Percentiles rank a stretch among this genome's conserved stretches.
These are phyloP conservation scores for Prionailurus viverrinus DNA, from an alignment of 2,113 vertebrate genomes.

Conservation along the genomic window DNA sequence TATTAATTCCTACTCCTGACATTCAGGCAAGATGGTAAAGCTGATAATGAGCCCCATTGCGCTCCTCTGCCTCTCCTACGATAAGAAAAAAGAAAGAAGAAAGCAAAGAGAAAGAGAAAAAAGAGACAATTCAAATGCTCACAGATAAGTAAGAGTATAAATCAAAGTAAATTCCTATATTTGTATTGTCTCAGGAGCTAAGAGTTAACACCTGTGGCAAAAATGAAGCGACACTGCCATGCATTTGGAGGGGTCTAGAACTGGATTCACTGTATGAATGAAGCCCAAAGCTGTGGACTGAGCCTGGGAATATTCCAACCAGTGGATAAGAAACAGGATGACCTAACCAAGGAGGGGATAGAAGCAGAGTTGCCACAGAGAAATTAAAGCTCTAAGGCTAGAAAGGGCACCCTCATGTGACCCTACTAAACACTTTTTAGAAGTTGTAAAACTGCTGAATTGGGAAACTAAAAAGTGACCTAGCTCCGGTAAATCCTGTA, in stretches of 20 bases:
- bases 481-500: background rate
- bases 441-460: background rate
- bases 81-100: background rate
- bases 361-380: background rate
- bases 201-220: background rate
- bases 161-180: background rate
- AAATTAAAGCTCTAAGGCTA: background rate
- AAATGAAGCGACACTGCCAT: background rate
- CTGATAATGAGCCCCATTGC: background rate
- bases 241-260: background rate
- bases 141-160: background rate
- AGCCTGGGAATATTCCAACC: background rate
- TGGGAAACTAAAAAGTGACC: background rate
- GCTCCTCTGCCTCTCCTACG: background rate
- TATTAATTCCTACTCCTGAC: background rate
- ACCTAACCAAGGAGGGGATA: background rate
- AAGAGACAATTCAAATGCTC: background rate
- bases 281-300: background rate
- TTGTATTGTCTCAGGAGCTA: background rate
- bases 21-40: background rate
- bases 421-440: background rate
- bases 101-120: background rate
- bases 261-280: background rate
- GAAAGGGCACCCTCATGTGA: background rate
- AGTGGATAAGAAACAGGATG: background rate